phyloP scores from a whole-genome alignment of 2,888 invertebrate species.

The Leucophenga montana region DNA sequence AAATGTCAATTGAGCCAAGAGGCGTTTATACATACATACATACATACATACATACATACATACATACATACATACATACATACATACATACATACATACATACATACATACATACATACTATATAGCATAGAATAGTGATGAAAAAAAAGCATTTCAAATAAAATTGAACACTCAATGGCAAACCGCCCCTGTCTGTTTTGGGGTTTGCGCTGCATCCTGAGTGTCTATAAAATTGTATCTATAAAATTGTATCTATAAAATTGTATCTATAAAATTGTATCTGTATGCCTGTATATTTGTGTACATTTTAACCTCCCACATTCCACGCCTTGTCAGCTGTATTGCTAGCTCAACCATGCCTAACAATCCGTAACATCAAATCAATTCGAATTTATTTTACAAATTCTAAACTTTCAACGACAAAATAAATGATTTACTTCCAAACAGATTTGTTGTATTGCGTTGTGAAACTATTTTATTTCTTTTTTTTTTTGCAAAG shows the following conservation, averaged over 20 bases:
- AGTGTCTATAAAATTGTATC: not conserved
- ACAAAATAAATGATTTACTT: slow-evolving; percentile 9
- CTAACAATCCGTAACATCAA: slow-evolving; percentile 54
- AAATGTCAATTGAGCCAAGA: slow-evolving; percentile 45
- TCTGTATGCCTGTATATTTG: not conserved
- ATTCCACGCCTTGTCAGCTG: slow-evolving; percentile 10
- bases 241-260: no score
- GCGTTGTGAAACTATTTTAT: slow-evolving; percentile 49
- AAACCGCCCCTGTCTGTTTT: slow-evolving; percentile 52
- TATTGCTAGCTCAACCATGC: slow-evolving; percentile 1
- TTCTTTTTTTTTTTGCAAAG: slow-evolving; percentile 10
- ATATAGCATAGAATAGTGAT: slow-evolving; percentile 18
- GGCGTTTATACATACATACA: not conserved
- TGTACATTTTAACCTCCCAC: not conserved
- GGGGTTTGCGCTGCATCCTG: not conserved
- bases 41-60: not conserved
- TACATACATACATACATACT: not conserved
- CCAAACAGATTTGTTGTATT: slow-evolving; percentile 45
- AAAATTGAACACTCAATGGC: slow-evolving; percentile 9
- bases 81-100: not conserved
- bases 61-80: not conserved
- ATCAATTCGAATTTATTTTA: slow-evolving; percentile 57
- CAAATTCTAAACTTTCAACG: slow-evolving; percentile 50
- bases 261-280: not conserved
- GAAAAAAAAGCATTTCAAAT: slow-evolving; percentile 2